Base-by-base conservation (phyloP, 2,113 vertebrate genomes). In the Xiphophorus hellerii region DNA sequence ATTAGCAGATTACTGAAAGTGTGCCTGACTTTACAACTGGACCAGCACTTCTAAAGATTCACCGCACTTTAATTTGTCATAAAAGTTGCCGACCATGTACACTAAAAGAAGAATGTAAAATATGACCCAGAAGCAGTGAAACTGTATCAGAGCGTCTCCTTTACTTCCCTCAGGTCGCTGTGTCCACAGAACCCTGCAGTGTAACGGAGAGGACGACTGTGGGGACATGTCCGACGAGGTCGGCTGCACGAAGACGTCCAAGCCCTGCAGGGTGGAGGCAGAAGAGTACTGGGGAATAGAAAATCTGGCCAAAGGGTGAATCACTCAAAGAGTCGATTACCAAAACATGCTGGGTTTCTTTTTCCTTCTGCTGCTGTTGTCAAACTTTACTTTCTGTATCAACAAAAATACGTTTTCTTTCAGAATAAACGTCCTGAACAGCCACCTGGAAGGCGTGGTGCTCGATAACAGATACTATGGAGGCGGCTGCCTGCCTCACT, bases 201-300 rank as follows among this genome's bases (percentile, higher is more conserved):
- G 97, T 76, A 98, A 96, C 1, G 97, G 96, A 1, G 97, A 99
- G 69, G 96, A 98, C 10, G 97, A 98, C 92, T 99, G 97, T 42
- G 97, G 97, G 29, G 97, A 98, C 88, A 90, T 92, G 66, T 97
- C 97, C 2, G 97, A 99, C 81, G 97, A 99, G 89, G 93, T 77
- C 3, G 93, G 93, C 84, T 98, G 97, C 76, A 93, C 63, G 58
- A 95, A 78, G 33, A 85, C 94, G 27, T 82, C 84, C 65, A 93
- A 86, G 71, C 94, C 95, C 71, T 99, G 97, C 84, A 95, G 91
- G n/a, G 78, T 90, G 60, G 86, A 95, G 62, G 90, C 93, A 48
- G 96, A 99, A 20, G 94, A 96, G 65, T 97, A 96, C 60, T 97
- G 96, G 95, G 97, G 95, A 13, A 96, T 98, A 25, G 97, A 96